Conservation (phyloP, 2,797 vertebrate genomes). For the Meriones psammophilus region DNA sequence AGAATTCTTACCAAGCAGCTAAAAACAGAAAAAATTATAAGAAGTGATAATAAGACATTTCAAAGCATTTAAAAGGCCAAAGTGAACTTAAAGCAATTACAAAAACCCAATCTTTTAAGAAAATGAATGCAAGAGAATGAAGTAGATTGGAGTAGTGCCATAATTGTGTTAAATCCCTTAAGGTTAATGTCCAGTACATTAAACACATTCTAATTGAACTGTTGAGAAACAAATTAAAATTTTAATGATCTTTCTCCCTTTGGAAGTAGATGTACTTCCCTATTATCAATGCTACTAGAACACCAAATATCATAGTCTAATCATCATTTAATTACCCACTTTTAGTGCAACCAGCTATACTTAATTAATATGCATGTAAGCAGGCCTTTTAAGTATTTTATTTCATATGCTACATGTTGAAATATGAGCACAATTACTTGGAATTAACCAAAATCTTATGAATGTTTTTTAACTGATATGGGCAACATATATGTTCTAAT, state of each 20-base stretch:
- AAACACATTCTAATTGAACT: conserved; percentile 86
- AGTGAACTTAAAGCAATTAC: conserved; percentile 46
- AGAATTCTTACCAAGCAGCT: neutral
- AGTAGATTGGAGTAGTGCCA: conserved; percentile 49
- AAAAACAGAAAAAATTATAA: conserved; percentile 38
- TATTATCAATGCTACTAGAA: conserved; percentile 80
- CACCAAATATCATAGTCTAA: conserved; percentile 85
- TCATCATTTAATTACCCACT: conserved; percentile 83
- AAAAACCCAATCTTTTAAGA: conserved; percentile 54
- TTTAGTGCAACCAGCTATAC: conserved; percentile 84
- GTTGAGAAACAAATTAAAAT: conserved; percentile 88
- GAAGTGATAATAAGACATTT: conserved; percentile 28
- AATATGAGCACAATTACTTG: conserved; percentile 77
- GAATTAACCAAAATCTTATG: conserved; percentile 41
- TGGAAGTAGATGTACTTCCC: conserved; percentile 85
- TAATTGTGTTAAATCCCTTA: conserved; percentile 74
- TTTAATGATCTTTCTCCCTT: conserved; percentile 88
- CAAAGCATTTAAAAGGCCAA: conserved; percentile 8
- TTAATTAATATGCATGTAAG: conserved; percentile 86
- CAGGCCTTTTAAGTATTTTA: conserved; percentile 82
- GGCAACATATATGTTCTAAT: neutral
- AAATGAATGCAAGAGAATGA: conserved; percentile 61
- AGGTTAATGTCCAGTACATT: conserved; percentile 83
- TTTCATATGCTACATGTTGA: conserved; percentile 73
- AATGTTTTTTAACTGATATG: neutral